Conservation (phyloP, 2,113 vertebrate genomes). For the Cichladusa arquata region DNA sequence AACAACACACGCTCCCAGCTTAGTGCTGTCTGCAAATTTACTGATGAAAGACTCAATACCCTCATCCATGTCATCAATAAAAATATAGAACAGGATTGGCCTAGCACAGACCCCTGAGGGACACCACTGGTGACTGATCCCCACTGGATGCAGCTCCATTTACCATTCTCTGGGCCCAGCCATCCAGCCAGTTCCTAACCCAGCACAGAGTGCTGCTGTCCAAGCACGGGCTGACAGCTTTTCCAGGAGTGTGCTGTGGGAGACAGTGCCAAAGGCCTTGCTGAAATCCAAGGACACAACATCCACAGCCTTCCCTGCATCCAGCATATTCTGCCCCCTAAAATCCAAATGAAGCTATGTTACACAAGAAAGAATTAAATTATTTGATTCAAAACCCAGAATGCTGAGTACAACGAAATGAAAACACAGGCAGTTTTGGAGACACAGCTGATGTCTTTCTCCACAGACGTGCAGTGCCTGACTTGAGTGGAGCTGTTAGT, state of each 20-base stretch:
- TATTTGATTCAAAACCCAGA: neutral
- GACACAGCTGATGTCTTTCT: neutral
- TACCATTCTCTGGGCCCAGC: rapidly evolving
- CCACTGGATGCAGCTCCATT: rapidly evolving
- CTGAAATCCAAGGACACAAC: too few species aligned
- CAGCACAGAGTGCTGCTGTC: neutral
- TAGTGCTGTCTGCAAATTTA: neutral
- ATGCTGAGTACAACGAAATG: neutral
- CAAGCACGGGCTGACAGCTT: neutral
- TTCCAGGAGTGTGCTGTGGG: too few species aligned
- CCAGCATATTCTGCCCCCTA: neutral
- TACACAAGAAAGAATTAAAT: neutral
- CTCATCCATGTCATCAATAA: neutral
- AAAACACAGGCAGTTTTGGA: neutral
- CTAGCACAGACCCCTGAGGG: neutral
- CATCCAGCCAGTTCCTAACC: neutral
- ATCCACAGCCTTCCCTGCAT: too few species aligned
- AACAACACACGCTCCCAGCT: rapidly evolving
- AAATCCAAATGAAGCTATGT: neutral
- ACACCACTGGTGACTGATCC: neutral
- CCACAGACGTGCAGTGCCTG: neutral
- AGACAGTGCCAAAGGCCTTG: too few species aligned
- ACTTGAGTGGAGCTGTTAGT: neutral
- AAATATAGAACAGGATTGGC: neutral
- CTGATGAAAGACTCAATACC: rapidly evolving